Base-by-base conservation (phyloP, 2,797 vertebrate species). In the Fistularia tabacaria region DNA sequence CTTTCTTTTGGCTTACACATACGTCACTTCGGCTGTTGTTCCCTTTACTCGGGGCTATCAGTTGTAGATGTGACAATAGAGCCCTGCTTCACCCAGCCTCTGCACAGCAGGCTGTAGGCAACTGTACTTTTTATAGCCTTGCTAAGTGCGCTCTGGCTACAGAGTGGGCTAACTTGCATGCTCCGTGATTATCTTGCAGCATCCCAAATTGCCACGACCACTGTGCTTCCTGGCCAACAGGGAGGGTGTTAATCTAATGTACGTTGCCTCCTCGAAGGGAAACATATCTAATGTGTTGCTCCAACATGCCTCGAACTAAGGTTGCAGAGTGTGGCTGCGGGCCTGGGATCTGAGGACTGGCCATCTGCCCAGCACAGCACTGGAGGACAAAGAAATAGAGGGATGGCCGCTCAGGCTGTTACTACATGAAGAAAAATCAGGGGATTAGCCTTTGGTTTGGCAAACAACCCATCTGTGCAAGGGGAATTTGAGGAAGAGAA, bases 121-220 rank as follows among this genome's bases (percentile, higher is more conserved):
- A 62, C 73, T 69, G 62, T 74, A 77, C 78, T 85, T 89, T 88
- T 86, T 84, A 79, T 81, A 82, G 81, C 73, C 67, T 46, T 65
- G 75, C 46, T 14, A 36, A 78, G 69, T 60, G 57, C 73, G 71
- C 73, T 78, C 73, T 58, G 73, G 75, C 76, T 73, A 64, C 54
- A 67, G 59, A 59, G 62, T 63, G 62, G 57, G 57, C 67, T 43
- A 54, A 59, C 74, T 63, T 58, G 45, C 36, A 7, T 54, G 44
- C 65, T 63, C 55, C 66, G 74, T 67, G 14, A 49, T 38, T 46
- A 13, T 38, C 64, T 57, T 65, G 71, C 47, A 66, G 60, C 54
- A 48, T 74, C 57, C 54, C 42, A 8, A 69, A 66, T 72, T 71
- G 54, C 62, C 62, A 43, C 70, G 80, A 73, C 69, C 54, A 64